phyloP scores from a whole-genome alignment of 2,888 invertebrate genomes.

The Sinodicranocentrus sp. region DNA sequence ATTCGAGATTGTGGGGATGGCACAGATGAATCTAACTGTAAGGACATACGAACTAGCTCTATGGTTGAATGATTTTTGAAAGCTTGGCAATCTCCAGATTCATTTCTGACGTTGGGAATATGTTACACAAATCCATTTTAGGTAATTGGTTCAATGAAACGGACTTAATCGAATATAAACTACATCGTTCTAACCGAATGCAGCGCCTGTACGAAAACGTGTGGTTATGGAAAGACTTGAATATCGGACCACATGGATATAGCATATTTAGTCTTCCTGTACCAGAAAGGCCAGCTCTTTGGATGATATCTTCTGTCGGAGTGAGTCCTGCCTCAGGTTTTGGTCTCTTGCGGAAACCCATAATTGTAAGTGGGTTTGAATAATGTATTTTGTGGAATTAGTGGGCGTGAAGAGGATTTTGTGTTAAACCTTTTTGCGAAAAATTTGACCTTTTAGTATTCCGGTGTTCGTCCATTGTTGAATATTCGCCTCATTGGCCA shows the following conservation, averaged over 20 bases:
- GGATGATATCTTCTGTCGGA: constrained; percentile 96
- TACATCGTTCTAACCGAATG: constrained; percentile 91
- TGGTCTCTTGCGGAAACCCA: constrained; percentile 89
- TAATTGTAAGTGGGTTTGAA: constrained; percentile 82
- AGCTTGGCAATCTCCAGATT: not conserved
- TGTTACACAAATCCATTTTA: constrained; percentile 77
- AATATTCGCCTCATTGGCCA: constrained; percentile 88
- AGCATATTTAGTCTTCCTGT: constrained; percentile 91
- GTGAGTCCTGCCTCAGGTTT: constrained; percentile 92
- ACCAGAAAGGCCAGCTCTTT: constrained; percentile 90
- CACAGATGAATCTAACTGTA: constrained; percentile 90
- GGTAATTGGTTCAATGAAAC: constrained; percentile 84
- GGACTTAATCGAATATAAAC: constrained; percentile 86
- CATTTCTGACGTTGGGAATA: not conserved
- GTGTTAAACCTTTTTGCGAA: not conserved
- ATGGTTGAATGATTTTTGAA: not conserved
- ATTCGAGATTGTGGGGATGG: constrained; percentile 88
- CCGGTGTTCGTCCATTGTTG: constrained; percentile 94
- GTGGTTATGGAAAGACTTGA: constrained; percentile 97
- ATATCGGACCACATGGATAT: constrained; percentile 94
- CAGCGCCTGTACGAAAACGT: constrained; percentile 95
- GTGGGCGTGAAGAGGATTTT: too few relatives aligned
- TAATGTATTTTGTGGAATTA: not conserved
- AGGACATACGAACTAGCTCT: constrained; percentile 63
- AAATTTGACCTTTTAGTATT: constrained; percentile 82